Evolutionary conservation across 2,113 vertebrate species (phyloP).

Genomic region (Gallinago undulata): DNA sequence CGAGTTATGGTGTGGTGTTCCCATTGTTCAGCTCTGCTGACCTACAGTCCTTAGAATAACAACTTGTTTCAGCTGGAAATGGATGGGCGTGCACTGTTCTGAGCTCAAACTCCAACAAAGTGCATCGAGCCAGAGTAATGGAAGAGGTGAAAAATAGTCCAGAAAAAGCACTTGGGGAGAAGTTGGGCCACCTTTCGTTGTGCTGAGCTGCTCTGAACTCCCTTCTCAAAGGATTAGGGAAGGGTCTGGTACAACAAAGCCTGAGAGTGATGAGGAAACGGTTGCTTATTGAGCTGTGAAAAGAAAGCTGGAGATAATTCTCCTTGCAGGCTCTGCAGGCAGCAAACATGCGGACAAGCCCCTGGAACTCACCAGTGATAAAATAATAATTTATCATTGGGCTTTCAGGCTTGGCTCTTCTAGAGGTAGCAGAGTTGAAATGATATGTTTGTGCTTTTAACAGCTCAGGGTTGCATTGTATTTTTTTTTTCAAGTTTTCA

Average conservation of each 20-base stretch:
- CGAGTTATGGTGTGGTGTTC: rapidly evolving
- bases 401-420: background rate
- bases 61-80: slow-evolving; percentile 1
- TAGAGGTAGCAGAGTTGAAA: background rate
- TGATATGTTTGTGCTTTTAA: background rate
- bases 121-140: rapidly evolving
- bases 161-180: background rate
- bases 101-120: background rate
- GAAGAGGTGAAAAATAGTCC: background rate
- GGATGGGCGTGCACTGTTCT: background rate
- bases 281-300: background rate
- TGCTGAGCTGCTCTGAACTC: background rate
- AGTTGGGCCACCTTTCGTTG: background rate
- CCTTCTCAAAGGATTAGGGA: background rate
- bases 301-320: background rate
- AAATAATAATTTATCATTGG: background rate
- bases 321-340: background rate
- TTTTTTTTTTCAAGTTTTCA: background rate
- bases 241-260: background rate
- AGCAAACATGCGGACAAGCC: background rate
- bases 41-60: background rate
- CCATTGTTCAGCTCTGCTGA: background rate
- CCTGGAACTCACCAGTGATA: background rate
- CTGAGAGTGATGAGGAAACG: background rate
- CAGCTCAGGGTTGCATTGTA: background rate